These are phyloP conservation scores for Uropsilus gracilis DNA, from an alignment of 2,113 vertebrate species.

Conservation along the genomic window DNA sequence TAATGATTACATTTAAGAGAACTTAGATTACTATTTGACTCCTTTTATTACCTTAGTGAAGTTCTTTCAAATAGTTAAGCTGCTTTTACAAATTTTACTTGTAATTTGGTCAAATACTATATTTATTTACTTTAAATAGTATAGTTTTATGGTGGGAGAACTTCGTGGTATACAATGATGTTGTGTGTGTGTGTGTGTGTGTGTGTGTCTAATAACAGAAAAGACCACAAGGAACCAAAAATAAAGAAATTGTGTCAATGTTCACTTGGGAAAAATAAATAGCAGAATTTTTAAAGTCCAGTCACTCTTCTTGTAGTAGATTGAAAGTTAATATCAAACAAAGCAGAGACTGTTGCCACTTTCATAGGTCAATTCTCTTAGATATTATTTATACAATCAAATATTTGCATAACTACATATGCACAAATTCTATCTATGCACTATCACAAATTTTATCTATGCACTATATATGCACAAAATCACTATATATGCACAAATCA, in stretches of 20 bases:
- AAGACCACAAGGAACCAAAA: no score
- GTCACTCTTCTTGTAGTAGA: not conserved
- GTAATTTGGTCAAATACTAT: not conserved
- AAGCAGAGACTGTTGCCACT: not conserved
- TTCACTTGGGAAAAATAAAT: no score
- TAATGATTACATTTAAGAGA: not conserved
- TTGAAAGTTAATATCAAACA: not conserved
- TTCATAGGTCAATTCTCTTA: not conserved
- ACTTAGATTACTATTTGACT: not conserved
- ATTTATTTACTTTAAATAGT: conserved; percentile 16
- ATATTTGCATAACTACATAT: not conserved
- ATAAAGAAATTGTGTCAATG: no score
- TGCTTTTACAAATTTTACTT: not conserved
- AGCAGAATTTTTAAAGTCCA: not conserved
- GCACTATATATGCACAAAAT: no score
- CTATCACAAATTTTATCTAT: no score
- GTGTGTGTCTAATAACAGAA: no score
- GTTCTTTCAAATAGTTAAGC: conserved; percentile 23
- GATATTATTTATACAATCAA: not conserved
- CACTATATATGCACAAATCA: no score
- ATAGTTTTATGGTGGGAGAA: no score
- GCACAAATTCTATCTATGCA: no score
- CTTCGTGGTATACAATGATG: no score
- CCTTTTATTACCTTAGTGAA: not conserved
- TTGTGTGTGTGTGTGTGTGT: no score